A percentile compares a stretch with the other conserved stretches of the same genome.
phyloP scores from a whole-genome alignment of 2,888 invertebrate species.

The Campopleginae sp. region DNA sequence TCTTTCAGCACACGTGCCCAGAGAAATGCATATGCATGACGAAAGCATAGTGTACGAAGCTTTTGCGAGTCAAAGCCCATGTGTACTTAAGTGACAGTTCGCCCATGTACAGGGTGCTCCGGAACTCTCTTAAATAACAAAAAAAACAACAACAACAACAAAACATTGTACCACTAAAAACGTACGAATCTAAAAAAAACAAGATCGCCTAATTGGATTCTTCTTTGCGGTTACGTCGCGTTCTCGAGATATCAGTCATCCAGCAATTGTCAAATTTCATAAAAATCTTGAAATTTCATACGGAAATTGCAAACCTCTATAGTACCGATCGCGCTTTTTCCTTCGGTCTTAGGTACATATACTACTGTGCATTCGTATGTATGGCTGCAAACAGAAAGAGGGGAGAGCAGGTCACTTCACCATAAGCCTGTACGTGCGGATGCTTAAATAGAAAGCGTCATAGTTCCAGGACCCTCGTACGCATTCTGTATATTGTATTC shows the following conservation, averaged over 20 bases:
- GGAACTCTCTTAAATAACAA: background rate
- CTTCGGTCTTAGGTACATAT: background rate
- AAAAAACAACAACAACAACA: background rate
- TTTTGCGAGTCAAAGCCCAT: conserved; percentile 38
- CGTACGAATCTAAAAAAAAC: too few species aligned
- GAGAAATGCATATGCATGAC: conserved; percentile 64
- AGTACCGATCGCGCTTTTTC: background rate
- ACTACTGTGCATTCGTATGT: conserved; percentile 7
- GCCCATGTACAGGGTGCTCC: background rate
- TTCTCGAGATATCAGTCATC: background rate
- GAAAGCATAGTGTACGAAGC: conserved; percentile 37
- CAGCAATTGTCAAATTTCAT: background rate
- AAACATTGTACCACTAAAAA: background rate
- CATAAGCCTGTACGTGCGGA: conserved; percentile 52
- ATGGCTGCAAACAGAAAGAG: background rate
- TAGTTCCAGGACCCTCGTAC: conserved; percentile 58
- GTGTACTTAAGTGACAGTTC: conserved; percentile 26
- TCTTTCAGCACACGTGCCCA: conserved; percentile 54
- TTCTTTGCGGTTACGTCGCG: background rate
- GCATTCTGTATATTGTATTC: conserved; percentile 54
- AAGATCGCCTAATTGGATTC: background rate
- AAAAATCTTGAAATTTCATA: background rate
- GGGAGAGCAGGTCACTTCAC: conserved; percentile 41
- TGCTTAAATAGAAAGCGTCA: conserved; percentile 64
- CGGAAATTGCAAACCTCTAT: background rate